Percentiles rank a stretch among this genome's conserved stretches.
These are phyloP conservation scores for Augiades crinisus DNA, from an alignment of 2,888 invertebrate species.

Conservation along the genomic window DNA sequence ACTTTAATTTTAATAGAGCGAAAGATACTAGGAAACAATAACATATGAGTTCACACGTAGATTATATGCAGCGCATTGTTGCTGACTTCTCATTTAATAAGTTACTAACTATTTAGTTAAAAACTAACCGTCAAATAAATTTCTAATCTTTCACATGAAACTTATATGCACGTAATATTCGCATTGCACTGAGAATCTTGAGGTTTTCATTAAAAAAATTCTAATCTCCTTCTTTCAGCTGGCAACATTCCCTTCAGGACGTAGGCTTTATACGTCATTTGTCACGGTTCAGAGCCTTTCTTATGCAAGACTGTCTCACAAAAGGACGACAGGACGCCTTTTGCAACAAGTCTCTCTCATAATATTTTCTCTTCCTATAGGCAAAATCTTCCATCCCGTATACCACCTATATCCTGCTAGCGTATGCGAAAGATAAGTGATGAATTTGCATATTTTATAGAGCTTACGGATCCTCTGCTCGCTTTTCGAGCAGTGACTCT, in stretches of 20 bases:
- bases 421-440: not conserved
- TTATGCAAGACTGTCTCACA: constrained; percentile 22
- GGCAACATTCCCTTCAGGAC: constrained; percentile 12
- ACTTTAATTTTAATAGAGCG: too few species aligned
- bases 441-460: too few species aligned
- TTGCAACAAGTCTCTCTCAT: constrained; percentile 12
- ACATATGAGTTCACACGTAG: too few species aligned
- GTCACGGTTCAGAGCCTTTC: constrained; percentile 22
- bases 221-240: constrained; percentile 13
- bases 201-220: constrained; percentile 16
- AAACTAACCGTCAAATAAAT: too few species aligned
- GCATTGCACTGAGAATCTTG: not conserved
- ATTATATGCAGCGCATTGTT: too few species aligned
- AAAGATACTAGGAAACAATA: too few species aligned
- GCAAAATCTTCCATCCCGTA: too few species aligned
- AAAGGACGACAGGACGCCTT: constrained; percentile 11
- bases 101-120: too few species aligned
- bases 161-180: not conserved
- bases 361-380: constrained; percentile 8
- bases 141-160: too few species aligned
- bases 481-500: too few species aligned
- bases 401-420: not conserved
- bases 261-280: constrained; percentile 27
- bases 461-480: too few species aligned
- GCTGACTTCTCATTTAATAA: too few species aligned